Percentiles rank a stretch among this genome's conserved stretches.
Evolutionary conservation across 2,113 vertebrate species (phyloP).

Genomic region (Caretta caretta): DNA sequence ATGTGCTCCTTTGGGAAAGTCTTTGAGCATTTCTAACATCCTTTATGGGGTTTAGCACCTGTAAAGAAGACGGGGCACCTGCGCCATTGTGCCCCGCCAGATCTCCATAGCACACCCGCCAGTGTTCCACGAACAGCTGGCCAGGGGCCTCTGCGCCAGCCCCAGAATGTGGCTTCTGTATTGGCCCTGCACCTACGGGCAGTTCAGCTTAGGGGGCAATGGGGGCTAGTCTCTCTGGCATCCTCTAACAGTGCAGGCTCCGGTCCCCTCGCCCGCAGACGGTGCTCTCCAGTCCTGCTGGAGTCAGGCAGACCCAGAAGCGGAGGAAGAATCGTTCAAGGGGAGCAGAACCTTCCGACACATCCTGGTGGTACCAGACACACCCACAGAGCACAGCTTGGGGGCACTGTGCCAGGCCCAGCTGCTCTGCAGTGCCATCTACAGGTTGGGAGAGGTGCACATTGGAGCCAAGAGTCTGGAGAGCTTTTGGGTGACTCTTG

Average conservation of each 20-base stretch:
- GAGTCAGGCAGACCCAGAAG: background rate
- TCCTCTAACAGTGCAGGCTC: background rate
- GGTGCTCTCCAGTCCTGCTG: background rate
- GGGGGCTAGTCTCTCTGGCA: background rate
- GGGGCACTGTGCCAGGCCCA: background rate
- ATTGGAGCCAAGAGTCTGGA: background rate
- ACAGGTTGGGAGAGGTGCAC: background rate
- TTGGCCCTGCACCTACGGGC: background rate
- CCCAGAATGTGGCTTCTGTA: too few relatives aligned
- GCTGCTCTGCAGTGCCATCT: background rate
- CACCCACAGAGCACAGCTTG: background rate
- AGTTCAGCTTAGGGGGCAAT: background rate
- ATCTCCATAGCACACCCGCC: background rate
- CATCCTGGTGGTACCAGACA: background rate
- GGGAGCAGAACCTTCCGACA: background rate
- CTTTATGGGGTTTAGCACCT: background rate
- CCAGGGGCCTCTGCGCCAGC: background rate
- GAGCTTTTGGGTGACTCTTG: background rate
- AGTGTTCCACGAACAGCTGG: background rate
- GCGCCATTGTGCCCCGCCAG: background rate
- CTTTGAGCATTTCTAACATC: background rate
- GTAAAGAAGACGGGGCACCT: background rate
- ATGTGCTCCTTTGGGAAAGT: background rate
- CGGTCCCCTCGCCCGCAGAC: accelerated
- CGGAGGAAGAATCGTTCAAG: background rate